Evolutionary conservation across 1,140 invertebrate genomes (phyloP), one percentile per base, ranked within the genome.

Genomic region (Propsilocerus akamusi): DNA sequence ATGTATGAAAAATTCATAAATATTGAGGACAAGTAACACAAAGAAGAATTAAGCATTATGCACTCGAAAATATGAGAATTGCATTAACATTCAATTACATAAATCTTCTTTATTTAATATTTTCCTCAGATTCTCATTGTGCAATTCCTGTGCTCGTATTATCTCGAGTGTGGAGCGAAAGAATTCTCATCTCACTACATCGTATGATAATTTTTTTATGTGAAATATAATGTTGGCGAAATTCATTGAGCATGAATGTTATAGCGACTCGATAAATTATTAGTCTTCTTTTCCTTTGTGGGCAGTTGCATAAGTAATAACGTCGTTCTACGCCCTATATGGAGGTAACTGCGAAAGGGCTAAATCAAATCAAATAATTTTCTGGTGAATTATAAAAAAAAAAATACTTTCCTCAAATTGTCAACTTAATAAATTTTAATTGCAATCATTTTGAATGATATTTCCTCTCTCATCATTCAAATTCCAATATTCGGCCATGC

Each of bases 71-170:
- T 41, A 41, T 41, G 22, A 20, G 34, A 41, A 41, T 41, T 41
- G 34, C 34, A 41, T 41, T 41, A 41, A 20, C 34, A 41, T 41
- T 41, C 17, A 41, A 41, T 41, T 41, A 41, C 34, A 41, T 41
- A 41, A 41, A 41, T 41, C 34, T 41, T 37, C 32, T 14, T n/a
- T n/a, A 17, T n/a, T n/a, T n/a, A n/a, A n/a, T n/a, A n/a, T n/a
- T n/a, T n/a, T n/a, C 11, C 28, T 12, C 7, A 30, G 10, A 30
- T n/a, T 30, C 28, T 12, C 10, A 10, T 12, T 30, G 11, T 30
- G 11, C 28, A 30, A n/a, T 30, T 30, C 14, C 28, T 30, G 11
- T 30, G 28, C 11, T 30, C 28, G 11, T 30, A 12, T 30, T 30
- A 10, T 30, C 28, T 12, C 14, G 11, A 12, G 10, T 30, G 28